Percentiles rank a stretch among this genome's conserved stretches.
phyloP scores from a whole-genome alignment of 2,888 invertebrate genomes.

The Drosophila affinis region DNA sequence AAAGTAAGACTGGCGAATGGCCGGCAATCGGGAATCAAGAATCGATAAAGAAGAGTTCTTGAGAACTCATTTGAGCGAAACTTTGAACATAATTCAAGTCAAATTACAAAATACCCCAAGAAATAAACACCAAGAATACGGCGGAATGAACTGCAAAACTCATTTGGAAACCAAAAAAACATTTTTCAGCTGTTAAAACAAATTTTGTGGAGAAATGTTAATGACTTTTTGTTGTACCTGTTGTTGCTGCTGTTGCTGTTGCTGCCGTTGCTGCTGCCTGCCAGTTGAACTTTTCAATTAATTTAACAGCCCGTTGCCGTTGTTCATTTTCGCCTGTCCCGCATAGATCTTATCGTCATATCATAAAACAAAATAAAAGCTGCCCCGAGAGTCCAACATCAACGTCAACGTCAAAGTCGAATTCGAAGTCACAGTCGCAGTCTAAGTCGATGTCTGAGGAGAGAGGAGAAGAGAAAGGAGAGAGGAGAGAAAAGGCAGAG shows the following conservation, averaged over 20 bases:
- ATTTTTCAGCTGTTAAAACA: slow-evolving; percentile 74
- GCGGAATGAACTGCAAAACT: slow-evolving; percentile 35
- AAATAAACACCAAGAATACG: slow-evolving; percentile 1
- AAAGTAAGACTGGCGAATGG: slow-evolving; percentile 26
- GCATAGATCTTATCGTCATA: slow-evolving; percentile 70
- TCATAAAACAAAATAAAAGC: slow-evolving; percentile 61
- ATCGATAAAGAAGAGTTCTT: not conserved
- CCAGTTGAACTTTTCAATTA: slow-evolving; percentile 72
- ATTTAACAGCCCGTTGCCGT: slow-evolving; percentile 59
- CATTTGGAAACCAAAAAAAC: slow-evolving; percentile 40
- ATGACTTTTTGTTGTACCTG: slow-evolving; percentile 50
- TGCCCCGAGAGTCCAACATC: slow-evolving; percentile 17
- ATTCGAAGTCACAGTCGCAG: not conserved
- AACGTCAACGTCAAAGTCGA: not conserved
- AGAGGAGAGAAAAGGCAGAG: slow-evolving; percentile 24
- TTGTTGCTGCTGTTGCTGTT: slow-evolving; percentile 20
- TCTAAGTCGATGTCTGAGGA: not conserved
- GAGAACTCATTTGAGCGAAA: not conserved
- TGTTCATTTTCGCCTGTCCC: slow-evolving; percentile 57
- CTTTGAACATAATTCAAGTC: slow-evolving; percentile 10
- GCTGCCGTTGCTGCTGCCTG: slow-evolving; percentile 17
- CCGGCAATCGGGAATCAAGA: not conserved
- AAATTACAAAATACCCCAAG: slow-evolving; percentile 10
- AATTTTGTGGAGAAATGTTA: slow-evolving; percentile 64
- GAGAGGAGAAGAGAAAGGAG: not conserved